Evolutionary conservation across 2,113 vertebrate genomes (phyloP).

Genomic region (Anser brachyrhynchus): DNA sequence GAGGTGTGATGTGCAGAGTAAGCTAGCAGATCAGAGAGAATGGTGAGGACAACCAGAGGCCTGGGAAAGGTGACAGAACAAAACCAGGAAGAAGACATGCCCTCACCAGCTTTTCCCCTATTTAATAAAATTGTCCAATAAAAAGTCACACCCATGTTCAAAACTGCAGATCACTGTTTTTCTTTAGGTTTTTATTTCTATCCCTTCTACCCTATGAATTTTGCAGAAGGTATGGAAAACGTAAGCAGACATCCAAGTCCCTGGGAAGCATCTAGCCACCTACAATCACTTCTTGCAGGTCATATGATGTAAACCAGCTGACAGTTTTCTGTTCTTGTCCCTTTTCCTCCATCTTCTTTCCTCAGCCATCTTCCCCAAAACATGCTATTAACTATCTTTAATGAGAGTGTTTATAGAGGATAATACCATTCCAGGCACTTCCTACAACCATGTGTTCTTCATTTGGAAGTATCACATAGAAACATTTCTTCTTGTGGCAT

Average conservation of each 20-base stretch:
- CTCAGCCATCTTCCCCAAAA: not conserved
- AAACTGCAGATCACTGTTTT: not conserved
- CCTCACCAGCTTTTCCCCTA: not conserved
- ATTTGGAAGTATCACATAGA: conserved; percentile 29
- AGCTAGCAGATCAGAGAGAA: not conserved
- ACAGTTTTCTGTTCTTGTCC: not conserved
- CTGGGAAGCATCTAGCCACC: not conserved
- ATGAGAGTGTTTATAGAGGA: not conserved
- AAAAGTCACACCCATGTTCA: not conserved
- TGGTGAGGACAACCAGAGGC: not conserved
- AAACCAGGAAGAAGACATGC: not conserved
- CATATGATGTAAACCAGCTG: not conserved
- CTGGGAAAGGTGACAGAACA: not conserved
- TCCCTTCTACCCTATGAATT: not conserved
- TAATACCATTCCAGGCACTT: conserved; percentile 18
- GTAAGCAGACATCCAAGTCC: not conserved
- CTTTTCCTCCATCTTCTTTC: not conserved
- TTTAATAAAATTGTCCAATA: not conserved
- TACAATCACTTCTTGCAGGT: not conserved
- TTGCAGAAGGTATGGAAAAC: not conserved
- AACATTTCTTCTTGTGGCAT: conserved; percentile 29
- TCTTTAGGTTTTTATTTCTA: not conserved
- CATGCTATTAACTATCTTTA: not conserved
- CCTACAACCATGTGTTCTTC: conserved; percentile 62
- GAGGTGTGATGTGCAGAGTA: not conserved